Evolutionary conservation across 2,113 vertebrate genomes (phyloP).

Genomic region (Campylomormyrus numenius): DNA sequence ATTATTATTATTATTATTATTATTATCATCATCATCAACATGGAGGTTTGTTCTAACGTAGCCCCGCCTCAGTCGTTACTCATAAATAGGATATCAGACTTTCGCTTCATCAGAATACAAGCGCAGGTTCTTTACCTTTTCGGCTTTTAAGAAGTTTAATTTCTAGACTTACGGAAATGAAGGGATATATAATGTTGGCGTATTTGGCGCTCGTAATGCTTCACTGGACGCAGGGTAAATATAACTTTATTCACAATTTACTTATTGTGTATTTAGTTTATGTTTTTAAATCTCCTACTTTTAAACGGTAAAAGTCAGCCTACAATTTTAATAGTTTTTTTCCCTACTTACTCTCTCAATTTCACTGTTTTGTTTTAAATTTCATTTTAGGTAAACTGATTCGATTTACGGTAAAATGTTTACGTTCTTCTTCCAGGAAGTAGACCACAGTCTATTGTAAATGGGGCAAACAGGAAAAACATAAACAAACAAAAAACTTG

Average conservation of each 20-base stretch:
- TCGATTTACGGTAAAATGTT: not conserved
- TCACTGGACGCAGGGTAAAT: constrained; percentile 53
- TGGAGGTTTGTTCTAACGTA: not conserved
- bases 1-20: no score
- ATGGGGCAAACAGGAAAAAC: not conserved
- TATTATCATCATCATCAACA: not conserved
- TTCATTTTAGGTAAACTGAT: not conserved
- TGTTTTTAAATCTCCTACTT: not conserved
- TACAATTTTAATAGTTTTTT: not conserved
- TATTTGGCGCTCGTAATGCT: constrained; percentile 35
- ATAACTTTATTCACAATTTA: constrained; percentile 21
- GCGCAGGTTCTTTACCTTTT: constrained; percentile 18
- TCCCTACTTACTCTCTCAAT: not conserved
- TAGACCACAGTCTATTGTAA: not conserved
- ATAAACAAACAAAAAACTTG: not conserved
- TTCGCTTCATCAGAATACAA: constrained; percentile 40
- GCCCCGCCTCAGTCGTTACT: not conserved
- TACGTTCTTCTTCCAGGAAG: not conserved
- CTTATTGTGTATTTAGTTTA: constrained; percentile 14
- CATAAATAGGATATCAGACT: not conserved
- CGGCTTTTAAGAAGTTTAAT: not conserved
- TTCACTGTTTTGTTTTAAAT: not conserved
- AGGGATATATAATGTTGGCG: constrained; percentile 22
- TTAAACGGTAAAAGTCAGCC: not conserved
- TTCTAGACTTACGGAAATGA: constrained; percentile 44